These are phyloP conservation scores for Cheumatopsyche charites DNA, from an alignment of 1,140 invertebrate genomes.

Conservation along the genomic window DNA sequence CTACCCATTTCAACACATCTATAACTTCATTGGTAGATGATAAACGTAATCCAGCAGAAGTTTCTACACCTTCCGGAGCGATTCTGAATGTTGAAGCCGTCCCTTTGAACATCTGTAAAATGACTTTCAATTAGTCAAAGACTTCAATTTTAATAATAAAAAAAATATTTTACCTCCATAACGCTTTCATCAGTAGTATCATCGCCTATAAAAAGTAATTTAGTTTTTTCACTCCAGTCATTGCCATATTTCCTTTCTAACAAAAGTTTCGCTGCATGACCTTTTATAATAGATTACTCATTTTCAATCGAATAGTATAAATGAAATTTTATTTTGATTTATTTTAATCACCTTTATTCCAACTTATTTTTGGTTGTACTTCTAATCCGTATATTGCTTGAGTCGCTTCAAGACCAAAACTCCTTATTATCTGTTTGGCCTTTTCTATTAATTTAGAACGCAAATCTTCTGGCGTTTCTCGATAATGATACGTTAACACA, in stretches of 20 bases:
- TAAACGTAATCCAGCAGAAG: slow-evolving; percentile 37
- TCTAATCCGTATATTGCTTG: slow-evolving; percentile 84
- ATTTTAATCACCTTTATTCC: slow-evolving; percentile 76
- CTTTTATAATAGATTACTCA: slow-evolving; percentile 53
- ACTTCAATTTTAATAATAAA: background rate
- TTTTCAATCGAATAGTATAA: background rate
- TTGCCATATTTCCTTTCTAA: slow-evolving; percentile 85
- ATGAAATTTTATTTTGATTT: background rate
- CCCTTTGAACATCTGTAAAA: slow-evolving; percentile 41
- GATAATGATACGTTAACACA: slow-evolving; percentile 85
- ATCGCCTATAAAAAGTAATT: slow-evolving; percentile 89
- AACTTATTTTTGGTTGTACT: slow-evolving; percentile 85
- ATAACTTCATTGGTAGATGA: slow-evolving; percentile 36
- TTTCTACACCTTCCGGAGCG: slow-evolving; percentile 36
- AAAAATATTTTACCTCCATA: slow-evolving; percentile 70
- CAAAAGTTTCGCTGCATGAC: slow-evolving; percentile 87
- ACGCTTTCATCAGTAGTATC: slow-evolving; percentile 91
- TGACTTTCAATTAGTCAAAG: background rate
- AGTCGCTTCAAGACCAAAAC: slow-evolving; percentile 76
- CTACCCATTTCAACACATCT: slow-evolving; percentile 39
- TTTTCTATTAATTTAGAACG: slow-evolving; percentile 69
- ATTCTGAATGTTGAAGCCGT: slow-evolving; percentile 43
- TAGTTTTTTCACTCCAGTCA: slow-evolving; percentile 87
- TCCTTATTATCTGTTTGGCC: slow-evolving; percentile 74
- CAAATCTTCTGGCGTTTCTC: slow-evolving; percentile 75